Percentiles rank a stretch among this genome's conserved stretches.
Conservation (phyloP, 2,797 vertebrate genomes). For the Pelobates cultripes region DNA sequence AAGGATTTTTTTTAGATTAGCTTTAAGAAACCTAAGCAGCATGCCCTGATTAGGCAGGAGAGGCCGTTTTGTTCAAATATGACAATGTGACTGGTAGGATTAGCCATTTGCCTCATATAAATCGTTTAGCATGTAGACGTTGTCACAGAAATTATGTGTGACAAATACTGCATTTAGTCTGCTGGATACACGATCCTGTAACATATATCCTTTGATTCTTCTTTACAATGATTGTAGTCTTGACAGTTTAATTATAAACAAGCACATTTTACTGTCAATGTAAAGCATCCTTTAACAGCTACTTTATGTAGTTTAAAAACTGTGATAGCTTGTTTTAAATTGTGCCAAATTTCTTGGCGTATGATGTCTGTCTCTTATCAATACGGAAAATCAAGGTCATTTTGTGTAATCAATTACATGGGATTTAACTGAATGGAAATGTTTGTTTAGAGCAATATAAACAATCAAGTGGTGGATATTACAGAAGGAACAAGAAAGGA, state of each 20-base stretch:
- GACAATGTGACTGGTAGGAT: background rate
- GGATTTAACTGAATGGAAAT: conserved; percentile 1
- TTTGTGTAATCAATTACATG: conserved; percentile 26
- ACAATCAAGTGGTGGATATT: background rate
- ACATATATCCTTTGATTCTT: conserved; percentile 23
- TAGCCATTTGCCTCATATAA: conserved; percentile 25
- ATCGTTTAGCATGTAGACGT: conserved; percentile 11
- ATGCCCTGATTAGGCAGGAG: background rate
- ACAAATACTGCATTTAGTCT: conserved; percentile 16
- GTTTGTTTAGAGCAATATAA: conserved; percentile 23
- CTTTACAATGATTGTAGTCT: conserved; percentile 18
- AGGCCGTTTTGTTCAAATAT: conserved; percentile 5
- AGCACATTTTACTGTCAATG: conserved; percentile 32
- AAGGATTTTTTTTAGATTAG: no score
- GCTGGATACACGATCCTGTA: conserved; percentile 19
- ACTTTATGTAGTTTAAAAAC: conserved; percentile 27
- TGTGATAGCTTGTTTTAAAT: conserved; percentile 18
- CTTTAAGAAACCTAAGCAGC: no score
- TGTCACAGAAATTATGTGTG: conserved; percentile 17
- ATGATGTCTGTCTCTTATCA: background rate
- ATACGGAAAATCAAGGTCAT: conserved; percentile 25
- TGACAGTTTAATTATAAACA: conserved; percentile 48
- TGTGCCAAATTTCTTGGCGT: conserved; percentile 2
- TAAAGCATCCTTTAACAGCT: conserved; percentile 20
- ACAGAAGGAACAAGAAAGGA: background rate